These are phyloP conservation scores for Montipora cactus DNA, from an alignment of 64 coral and sea anemone genomes.

Conservation along the genomic window DNA sequence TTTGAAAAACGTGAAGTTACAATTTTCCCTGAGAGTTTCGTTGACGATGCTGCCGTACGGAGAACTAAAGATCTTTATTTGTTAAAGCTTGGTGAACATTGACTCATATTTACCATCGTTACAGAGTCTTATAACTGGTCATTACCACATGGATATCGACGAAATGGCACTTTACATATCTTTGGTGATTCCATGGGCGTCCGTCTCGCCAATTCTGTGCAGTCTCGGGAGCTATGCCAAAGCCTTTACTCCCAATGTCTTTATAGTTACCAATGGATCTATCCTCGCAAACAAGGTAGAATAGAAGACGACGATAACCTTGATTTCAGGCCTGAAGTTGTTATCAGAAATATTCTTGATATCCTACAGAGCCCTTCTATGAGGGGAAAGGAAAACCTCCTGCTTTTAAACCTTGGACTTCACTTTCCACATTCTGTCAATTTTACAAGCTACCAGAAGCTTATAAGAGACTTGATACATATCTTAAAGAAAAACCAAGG, in stretches of 20 bases:
- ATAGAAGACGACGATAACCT: slow-evolving; percentile 54
- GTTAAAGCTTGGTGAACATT: no score
- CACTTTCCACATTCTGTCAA: slow-evolving; percentile 67
- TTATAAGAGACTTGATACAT: slow-evolving; percentile 58
- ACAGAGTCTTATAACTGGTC: no score
- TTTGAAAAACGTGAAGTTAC: no score
- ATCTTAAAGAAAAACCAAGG: slow-evolving; percentile 30
- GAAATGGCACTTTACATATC: no score
- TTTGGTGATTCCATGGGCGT: slow-evolving; percentile 76
- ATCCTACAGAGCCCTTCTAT: slow-evolving; percentile 10
- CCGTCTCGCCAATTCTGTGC: slow-evolving; percentile 52
- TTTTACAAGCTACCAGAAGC: slow-evolving; percentile 72
- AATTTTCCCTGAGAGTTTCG: no score
- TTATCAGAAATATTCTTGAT: slow-evolving; percentile 39
- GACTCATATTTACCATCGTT: no score
- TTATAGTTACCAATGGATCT: slow-evolving; percentile 85
- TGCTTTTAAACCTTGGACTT: slow-evolving; percentile 81
- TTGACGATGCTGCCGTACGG: no score
- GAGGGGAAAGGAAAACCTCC: slow-evolving; percentile 31
- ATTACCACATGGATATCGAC: no score
- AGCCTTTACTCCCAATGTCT: slow-evolving; percentile 39
- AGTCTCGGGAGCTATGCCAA: slow-evolving; percentile 22
- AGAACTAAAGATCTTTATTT: no score
- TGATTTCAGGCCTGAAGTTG: slow-evolving; percentile 66
- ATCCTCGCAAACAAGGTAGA: slow-evolving; percentile 61